Evolutionary conservation across 2,113 vertebrate genomes (phyloP), one percentile per base, ranked within the genome.

Genomic region (Epinephelus moara): DNA sequence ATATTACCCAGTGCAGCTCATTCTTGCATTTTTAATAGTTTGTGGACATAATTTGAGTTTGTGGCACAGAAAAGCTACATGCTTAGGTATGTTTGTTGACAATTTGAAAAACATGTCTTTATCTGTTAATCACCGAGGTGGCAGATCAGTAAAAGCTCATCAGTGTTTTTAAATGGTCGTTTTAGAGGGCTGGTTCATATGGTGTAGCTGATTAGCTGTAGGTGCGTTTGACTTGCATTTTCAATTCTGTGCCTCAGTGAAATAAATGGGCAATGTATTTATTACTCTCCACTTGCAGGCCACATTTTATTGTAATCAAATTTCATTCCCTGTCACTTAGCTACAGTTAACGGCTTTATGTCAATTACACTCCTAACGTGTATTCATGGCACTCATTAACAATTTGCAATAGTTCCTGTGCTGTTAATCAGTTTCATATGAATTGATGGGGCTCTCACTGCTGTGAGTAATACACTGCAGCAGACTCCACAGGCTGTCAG

Each of bases 351-450:
- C 7, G 30, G 59, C 40, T 83, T 88, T 78, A 89, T 71, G 75
- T 86, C 85, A 81, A 50, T 88, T 78, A 85, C 3, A 15, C 73
- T 69, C 42, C 80, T 82, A 66, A 57, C 63, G 45, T 85, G 78
- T 85, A 84, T 91, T 89, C 67, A 88, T 61, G 56, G 77, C 50
- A 53, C 40, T 77, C 84, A 91, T 88, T 85, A 85, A 63, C 85
- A 59, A 68, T 84, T 81, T 88, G 61, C 70, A 71, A 66, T 71
- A 75, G 60, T 64, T 85, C 78, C 75, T 84, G 47, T 70, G 79
- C 84, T 68, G 80, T 70, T 82, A 80, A 89, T 90, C 75, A 42
- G 79, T 66, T 88, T 84, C 33, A 50, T 71, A 23, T 85, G 80
- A 85, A 88, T 81, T 71, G 74, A 88, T 80, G 69, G 66, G 56